These are phyloP conservation scores for Caenorhabditis wallacei DNA, from an alignment of 2,888 invertebrate genomes.

Conservation along the genomic window DNA sequence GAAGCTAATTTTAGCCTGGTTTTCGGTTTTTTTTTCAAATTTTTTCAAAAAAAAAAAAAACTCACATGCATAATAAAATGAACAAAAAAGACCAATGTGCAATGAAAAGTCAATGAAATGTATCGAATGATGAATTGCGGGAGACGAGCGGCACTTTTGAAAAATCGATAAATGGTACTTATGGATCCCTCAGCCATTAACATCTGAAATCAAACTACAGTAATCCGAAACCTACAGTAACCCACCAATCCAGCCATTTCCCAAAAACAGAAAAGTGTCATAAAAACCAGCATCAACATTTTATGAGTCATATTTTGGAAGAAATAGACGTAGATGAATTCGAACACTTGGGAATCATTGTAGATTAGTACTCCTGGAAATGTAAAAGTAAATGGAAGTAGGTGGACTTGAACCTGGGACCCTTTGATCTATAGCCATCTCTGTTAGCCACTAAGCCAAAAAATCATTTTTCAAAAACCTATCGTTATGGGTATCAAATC, in stretches of 20 bases:
- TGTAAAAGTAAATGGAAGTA: not conserved
- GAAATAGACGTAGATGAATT: slow-evolving; percentile 37
- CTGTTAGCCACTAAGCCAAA: not conserved
- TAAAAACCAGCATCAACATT: slow-evolving; percentile 3
- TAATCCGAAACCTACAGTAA: not conserved
- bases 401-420: not conserved
- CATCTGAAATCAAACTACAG: slow-evolving; percentile 27
- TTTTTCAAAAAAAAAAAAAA: too few relatives aligned
- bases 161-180: slow-evolving; percentile 9
- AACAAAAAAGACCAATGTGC: not conserved
- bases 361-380: slow-evolving; percentile 9
- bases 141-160: slow-evolving; percentile 23
- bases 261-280: slow-evolving; percentile 1
- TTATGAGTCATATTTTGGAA: slow-evolving; percentile 1
- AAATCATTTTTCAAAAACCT: too few relatives aligned
- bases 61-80: slow-evolving; percentile 31
- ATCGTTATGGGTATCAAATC: slow-evolving; percentile 14
- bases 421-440: not conserved
- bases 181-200: slow-evolving; percentile 23
- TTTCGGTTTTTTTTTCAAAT: too few relatives aligned
- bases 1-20: too few relatives aligned
- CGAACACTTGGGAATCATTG: slow-evolving; percentile 12
- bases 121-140: slow-evolving; percentile 29
- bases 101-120: slow-evolving; percentile 14
- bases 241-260: slow-evolving; percentile 18